Percentiles rank a stretch among this genome's conserved stretches.
Evolutionary conservation across 1,140 invertebrate species (phyloP).

Genomic region (Caenorhabditis latens): DNA sequence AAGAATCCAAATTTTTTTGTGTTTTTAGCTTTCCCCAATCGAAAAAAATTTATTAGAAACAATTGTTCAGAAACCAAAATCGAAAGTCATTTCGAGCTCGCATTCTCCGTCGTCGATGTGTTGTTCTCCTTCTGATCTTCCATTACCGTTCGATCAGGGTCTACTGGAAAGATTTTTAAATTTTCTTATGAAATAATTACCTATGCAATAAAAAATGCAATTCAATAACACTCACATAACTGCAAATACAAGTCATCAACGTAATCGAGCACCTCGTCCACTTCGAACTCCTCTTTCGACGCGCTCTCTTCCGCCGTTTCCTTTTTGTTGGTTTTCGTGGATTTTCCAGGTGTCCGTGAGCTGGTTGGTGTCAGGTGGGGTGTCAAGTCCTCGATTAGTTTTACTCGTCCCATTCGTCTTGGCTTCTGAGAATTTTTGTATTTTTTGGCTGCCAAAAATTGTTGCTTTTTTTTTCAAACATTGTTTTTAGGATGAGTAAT

Average conservation of each 20-base stretch:
- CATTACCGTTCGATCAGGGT: conserved; percentile 14
- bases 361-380: neutral
- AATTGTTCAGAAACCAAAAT: too few relatives aligned
- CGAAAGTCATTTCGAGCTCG: neutral
- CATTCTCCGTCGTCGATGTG: conserved; percentile 2
- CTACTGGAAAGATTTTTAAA: neutral
- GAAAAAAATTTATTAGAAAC: too few relatives aligned
- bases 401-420: conserved; percentile 23
- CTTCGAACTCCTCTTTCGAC: conserved; percentile 8
- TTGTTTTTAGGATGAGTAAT: too few relatives aligned
- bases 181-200: neutral
- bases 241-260: conserved; percentile 44
- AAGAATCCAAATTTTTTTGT: too few relatives aligned
- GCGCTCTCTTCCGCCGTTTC: neutral
- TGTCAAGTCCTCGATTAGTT: neutral
- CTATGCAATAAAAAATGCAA: too few relatives aligned
- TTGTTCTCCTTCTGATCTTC: neutral
- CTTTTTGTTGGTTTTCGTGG: neutral
- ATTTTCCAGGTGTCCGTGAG: neutral
- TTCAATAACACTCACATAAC: neutral
- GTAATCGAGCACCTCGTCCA: neutral
- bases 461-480: too few relatives aligned
- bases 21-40: too few relatives aligned
- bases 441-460: neutral
- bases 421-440: neutral